Conservation (phyloP, 2,797 vertebrate species). For the Cebuella pygmaea region DNA sequence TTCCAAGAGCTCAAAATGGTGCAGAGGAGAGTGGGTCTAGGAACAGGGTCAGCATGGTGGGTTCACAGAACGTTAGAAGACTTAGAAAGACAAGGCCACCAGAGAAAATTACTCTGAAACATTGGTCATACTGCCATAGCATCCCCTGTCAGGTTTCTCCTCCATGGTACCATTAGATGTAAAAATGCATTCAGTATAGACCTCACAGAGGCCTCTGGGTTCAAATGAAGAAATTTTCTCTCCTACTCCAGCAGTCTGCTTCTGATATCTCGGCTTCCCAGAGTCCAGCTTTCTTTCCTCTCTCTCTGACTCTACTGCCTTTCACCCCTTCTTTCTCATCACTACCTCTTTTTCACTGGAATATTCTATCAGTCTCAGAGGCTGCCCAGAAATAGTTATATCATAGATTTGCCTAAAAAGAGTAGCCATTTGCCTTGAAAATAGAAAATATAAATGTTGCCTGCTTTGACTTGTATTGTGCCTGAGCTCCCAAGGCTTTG, state of each 20-base stretch:
- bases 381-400: not conserved
- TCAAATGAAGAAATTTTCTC: not conserved
- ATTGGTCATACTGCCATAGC: not conserved
- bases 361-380: not conserved
- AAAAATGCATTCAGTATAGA: not conserved
- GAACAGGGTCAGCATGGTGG: too few species aligned
- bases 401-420: not conserved
- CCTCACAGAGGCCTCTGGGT: not conserved
- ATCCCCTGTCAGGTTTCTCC: accelerated
- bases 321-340: not conserved
- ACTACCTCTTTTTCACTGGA: not conserved
- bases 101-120: not conserved
- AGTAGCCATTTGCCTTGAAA: not conserved
- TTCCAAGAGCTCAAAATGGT: not conserved
- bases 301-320: not conserved
- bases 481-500: not conserved
- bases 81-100: not conserved
- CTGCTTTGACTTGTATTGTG: not conserved
- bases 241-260: not conserved
- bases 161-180: not conserved
- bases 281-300: accelerated
- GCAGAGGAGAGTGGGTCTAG: not conserved
- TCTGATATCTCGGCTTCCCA: not conserved
- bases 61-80: not conserved
- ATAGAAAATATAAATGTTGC: not conserved